phyloP scores from a whole-genome alignment of 2,888 invertebrate species.

The Trachelus tabidus region DNA sequence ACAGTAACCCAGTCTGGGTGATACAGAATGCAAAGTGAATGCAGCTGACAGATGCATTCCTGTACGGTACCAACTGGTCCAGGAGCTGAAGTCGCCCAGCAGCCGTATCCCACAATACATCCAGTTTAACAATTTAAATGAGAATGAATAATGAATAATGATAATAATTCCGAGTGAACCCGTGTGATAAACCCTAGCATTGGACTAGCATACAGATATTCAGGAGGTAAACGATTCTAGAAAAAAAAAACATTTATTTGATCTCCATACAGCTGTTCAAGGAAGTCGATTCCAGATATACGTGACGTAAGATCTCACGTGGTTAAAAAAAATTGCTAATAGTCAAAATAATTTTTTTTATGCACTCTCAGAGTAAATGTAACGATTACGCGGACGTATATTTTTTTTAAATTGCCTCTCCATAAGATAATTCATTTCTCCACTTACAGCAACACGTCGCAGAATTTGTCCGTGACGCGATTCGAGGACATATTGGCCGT shows the following conservation, averaged over 20 bases:
- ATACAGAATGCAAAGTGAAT: slow-evolving; percentile 17
- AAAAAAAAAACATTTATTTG: slow-evolving; percentile 22
- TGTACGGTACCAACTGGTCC: slow-evolving; percentile 14
- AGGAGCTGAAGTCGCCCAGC: slow-evolving; percentile 4
- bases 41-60: slow-evolving; percentile 20
- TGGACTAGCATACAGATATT: slow-evolving; percentile 21
- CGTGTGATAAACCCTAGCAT: slow-evolving; percentile 23
- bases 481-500: not conserved
- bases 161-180: slow-evolving; percentile 38
- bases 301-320: not conserved
- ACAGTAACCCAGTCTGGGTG: slow-evolving; percentile 1
- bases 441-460: not conserved
- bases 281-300: not conserved
- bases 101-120: slow-evolving; percentile 16
- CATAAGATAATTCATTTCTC: not conserved
- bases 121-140: slow-evolving; percentile 32
- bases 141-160: slow-evolving; percentile 42
- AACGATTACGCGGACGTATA: not conserved
- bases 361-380: not conserved
- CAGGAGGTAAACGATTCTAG: slow-evolving; percentile 23
- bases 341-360: no score
- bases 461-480: not conserved
- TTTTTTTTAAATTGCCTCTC: not conserved
- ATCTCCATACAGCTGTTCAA: slow-evolving; percentile 10
- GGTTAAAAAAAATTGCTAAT: not conserved